Conservation (phyloP, 2,888 invertebrate genomes). For the Bhutanitis thaidina region DNA sequence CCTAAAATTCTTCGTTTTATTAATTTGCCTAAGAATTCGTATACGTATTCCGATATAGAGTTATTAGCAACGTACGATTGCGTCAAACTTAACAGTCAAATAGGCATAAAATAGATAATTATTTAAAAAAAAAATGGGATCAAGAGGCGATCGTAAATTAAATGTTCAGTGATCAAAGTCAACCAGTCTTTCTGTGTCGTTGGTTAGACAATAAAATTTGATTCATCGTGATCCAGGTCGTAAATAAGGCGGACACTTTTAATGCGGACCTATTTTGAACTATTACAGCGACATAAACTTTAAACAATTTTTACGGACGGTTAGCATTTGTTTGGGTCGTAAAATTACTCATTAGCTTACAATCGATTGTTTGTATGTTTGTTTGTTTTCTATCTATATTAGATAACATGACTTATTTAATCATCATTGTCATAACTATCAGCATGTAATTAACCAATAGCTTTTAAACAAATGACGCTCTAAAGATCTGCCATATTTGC, state of each 20-base stretch:
- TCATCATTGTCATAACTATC: background rate
- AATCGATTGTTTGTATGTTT: background rate
- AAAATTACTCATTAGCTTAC: background rate
- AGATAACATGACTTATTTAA: no score
- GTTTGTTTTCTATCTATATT: background rate
- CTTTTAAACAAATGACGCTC: no score
- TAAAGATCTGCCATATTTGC: no score
- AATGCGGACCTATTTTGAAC: conserved; percentile 68
- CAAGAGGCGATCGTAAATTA: conserved; percentile 61
- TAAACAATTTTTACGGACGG: conserved; percentile 41
- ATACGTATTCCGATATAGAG: background rate
- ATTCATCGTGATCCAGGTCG: conserved; percentile 52
- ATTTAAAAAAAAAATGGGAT: conserved; percentile 55
- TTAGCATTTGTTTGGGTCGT: conserved; percentile 16
- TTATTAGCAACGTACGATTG: background rate
- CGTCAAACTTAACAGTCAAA: background rate
- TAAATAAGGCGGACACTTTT: conserved; percentile 68
- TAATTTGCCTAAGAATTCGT: no score
- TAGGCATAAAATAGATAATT: conserved; percentile 13
- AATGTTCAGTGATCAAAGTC: conserved; percentile 54
- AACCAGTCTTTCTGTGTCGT: conserved; percentile 47
- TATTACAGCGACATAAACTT: conserved; percentile 63
- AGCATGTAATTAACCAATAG: no score
- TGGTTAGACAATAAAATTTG: conserved; percentile 60
- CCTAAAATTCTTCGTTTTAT: no score